Evolutionary conservation across 2,888 invertebrate genomes (phyloP).

Genomic region (Rhorus exstirpatorius): DNA sequence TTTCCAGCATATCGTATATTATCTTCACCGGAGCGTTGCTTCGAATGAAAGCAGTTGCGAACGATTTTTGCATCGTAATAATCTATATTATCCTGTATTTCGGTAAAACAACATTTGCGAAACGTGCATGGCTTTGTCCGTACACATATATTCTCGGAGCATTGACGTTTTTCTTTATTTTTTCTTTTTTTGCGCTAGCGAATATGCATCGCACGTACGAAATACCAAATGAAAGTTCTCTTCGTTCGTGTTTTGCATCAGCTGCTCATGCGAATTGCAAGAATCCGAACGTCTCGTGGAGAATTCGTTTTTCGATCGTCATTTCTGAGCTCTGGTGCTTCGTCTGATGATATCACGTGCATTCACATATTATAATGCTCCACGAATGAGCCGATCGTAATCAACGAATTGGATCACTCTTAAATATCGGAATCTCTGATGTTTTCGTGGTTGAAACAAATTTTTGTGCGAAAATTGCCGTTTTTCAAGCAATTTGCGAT

Average conservation of each 20-base stretch:
- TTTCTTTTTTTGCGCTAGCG: background rate
- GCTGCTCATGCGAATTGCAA: slow-evolving; percentile 17
- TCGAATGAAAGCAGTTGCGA: slow-evolving; percentile 30
- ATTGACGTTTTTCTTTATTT: slow-evolving; percentile 30
- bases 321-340: background rate
- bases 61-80: slow-evolving; percentile 48
- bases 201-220: slow-evolving; percentile 60
- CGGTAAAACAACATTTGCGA: slow-evolving; percentile 18
- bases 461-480: background rate
- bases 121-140: slow-evolving; percentile 13
- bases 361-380: background rate
- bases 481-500: too few relatives aligned
- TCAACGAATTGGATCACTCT: background rate
- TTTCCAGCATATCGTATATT: too few relatives aligned
- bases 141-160: slow-evolving; percentile 16
- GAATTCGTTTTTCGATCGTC: slow-evolving; percentile 26
- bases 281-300: slow-evolving; percentile 11
- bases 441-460: background rate
- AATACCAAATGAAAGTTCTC: slow-evolving; percentile 63
- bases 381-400: background rate
- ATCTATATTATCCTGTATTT: slow-evolving; percentile 34
- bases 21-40: background rate
- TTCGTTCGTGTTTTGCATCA: slow-evolving; percentile 53
- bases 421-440: background rate
- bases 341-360: slow-evolving; percentile 20